These are phyloP conservation scores for Bruchidius siliquastri DNA, from an alignment of 2,888 invertebrate genomes.

Conservation along the genomic window DNA sequence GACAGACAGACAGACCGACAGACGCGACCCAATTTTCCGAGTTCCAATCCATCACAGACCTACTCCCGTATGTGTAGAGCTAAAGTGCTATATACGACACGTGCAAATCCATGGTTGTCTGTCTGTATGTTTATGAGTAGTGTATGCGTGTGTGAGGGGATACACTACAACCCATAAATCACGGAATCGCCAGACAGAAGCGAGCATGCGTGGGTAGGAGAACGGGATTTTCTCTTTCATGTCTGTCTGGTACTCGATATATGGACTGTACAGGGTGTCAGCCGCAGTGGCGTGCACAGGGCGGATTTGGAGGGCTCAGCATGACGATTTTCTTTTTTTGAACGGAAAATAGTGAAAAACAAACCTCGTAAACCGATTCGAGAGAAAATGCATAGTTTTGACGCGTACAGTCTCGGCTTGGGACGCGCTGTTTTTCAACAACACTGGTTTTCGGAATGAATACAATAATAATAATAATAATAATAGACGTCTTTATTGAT, in stretches of 20 bases:
- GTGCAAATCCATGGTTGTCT: not conserved
- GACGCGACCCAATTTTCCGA: not conserved
- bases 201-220: not conserved
- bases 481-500: too few species aligned
- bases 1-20: not conserved
- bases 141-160: not conserved
- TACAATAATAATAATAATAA: too few species aligned
- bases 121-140: not conserved
- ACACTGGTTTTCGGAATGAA: too few species aligned
- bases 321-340: too few species aligned
- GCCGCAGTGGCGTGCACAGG: too few species aligned
- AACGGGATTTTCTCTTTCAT: not conserved
- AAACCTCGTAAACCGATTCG: too few species aligned
- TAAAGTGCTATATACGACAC: not conserved
- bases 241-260: not conserved
- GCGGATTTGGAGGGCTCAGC: too few species aligned
- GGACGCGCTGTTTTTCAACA: too few species aligned
- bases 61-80: not conserved
- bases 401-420: too few species aligned
- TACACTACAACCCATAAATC: not conserved
- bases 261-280: too few species aligned
- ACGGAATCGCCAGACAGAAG: not conserved
- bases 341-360: too few species aligned
- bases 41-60: not conserved
- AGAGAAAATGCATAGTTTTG: too few species aligned